phyloP scores from a whole-genome alignment of 2,797 vertebrate genomes.

The Sparus aurata region DNA sequence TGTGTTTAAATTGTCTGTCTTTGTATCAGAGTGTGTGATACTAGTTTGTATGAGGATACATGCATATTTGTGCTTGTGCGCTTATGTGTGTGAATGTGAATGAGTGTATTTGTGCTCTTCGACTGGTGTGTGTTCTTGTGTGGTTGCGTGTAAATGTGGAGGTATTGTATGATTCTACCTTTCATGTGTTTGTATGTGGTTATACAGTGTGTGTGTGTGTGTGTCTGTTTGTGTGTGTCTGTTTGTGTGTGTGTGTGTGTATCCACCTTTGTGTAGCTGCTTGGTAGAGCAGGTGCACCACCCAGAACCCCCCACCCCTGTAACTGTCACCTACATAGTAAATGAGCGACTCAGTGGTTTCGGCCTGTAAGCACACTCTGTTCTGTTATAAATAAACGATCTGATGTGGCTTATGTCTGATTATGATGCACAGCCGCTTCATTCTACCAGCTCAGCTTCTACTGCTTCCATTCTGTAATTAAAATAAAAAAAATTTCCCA shows the following conservation, averaged over 20 bases:
- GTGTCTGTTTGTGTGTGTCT: constrained; percentile 5
- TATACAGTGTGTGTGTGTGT: background rate
- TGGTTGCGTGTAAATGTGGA: background rate
- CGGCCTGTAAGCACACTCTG: constrained; percentile 59
- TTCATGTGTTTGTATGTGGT: constrained; percentile 10
- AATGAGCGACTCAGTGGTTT: constrained; percentile 66
- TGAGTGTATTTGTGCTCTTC: background rate
- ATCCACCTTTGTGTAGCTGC: constrained; percentile 38
- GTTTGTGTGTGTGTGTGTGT: constrained; percentile 1
- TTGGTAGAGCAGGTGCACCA: constrained; percentile 64
- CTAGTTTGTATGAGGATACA: background rate
- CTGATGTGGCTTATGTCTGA: constrained; percentile 40
- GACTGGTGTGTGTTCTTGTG: background rate
- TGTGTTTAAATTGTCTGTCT: background rate
- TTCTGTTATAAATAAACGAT: constrained; percentile 58
- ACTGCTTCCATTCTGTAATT: background rate
- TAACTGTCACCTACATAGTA: constrained; percentile 74
- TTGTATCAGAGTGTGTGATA: background rate
- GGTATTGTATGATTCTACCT: constrained; percentile 16
- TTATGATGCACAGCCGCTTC: constrained; percentile 23
- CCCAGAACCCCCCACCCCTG: constrained; percentile 1
- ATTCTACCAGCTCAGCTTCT: background rate
- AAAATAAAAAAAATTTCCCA: background rate
- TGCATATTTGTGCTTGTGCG: background rate
- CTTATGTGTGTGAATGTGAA: background rate